Evolutionary conservation across 1,140 invertebrate genomes (phyloP).

Genomic region (Neocloeon triangulifer): DNA sequence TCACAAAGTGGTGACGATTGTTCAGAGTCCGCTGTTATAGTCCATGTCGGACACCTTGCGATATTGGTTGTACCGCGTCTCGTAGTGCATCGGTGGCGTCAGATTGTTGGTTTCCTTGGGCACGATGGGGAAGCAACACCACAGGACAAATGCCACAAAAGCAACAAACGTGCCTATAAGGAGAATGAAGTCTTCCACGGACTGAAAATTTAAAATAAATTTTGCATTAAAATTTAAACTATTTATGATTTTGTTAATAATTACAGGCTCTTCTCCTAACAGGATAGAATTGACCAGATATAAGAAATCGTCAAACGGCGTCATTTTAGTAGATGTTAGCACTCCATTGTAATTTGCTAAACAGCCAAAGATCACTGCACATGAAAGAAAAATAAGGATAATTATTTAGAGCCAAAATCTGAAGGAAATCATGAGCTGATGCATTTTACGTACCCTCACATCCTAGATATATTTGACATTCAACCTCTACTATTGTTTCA

Average conservation of each 20-base stretch:
- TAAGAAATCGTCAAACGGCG: slow-evolving; percentile 31
- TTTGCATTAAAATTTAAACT: slow-evolving; percentile 1
- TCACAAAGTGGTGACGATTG: no score
- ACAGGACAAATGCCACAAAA: slow-evolving; percentile 33
- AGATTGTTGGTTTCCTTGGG: slow-evolving; percentile 23
- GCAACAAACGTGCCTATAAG: slow-evolving; percentile 34
- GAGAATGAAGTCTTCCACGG: slow-evolving; percentile 34
- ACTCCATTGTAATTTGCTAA: no score
- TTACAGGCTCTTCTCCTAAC: slow-evolving; percentile 32
- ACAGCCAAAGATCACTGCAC: no score
- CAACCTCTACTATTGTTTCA: no score
- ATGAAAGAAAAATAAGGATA: no score
- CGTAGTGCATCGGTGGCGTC: not conserved
- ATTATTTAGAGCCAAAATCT: no score
- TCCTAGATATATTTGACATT: no score
- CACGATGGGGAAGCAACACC: slow-evolving; percentile 35
- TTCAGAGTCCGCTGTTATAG: no score
- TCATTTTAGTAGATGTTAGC: no score
- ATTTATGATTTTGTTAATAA: slow-evolving; percentile 7
- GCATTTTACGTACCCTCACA: no score
- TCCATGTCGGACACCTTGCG: no score
- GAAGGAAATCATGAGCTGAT: no score
- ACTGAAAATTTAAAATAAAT: slow-evolving; percentile 17
- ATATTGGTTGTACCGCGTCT: not conserved
- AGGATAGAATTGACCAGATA: slow-evolving; percentile 31